phyloP scores from a whole-genome alignment of 2,797 vertebrate species.

The Buphagus erythrorhynchus region DNA sequence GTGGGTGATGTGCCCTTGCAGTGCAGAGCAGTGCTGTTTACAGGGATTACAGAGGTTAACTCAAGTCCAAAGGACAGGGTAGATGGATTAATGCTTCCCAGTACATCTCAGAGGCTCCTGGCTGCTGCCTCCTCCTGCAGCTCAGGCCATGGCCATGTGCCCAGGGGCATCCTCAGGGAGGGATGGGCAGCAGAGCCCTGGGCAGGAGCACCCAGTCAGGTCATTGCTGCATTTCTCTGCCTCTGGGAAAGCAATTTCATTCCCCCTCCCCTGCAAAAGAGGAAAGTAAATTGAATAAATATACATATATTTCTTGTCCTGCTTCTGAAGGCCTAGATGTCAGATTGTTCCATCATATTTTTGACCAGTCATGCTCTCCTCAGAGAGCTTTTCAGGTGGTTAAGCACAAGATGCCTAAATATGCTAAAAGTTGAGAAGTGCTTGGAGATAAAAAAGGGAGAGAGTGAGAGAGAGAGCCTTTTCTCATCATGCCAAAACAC shows the following conservation, averaged over 20 bases:
- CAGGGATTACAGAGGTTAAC: neutral
- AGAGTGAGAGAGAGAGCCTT: neutral
- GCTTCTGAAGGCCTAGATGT: neutral
- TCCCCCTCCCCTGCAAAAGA: accelerated
- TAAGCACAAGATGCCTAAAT: neutral
- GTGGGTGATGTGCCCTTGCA: neutral
- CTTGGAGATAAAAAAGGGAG: neutral
- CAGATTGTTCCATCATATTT: neutral
- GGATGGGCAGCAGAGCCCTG: neutral
- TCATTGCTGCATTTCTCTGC: neutral
- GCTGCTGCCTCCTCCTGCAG: neutral
- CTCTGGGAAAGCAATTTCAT: neutral
- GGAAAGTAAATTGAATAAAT: neutral
- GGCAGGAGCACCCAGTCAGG: accelerated
- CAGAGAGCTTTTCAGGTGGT: neutral
- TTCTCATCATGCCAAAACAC: neutral
- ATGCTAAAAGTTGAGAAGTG: neutral
- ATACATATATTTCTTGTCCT: neutral
- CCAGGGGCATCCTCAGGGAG: accelerated
- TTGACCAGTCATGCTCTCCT: neutral
- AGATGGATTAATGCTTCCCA: neutral
- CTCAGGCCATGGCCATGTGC: neutral
- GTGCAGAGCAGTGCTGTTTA: neutral
- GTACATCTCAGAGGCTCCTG: neutral
- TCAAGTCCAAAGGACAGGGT: neutral